Percentiles rank a stretch among this genome's conserved stretches.
Evolutionary conservation across 2,888 invertebrate species (phyloP).

Genomic region (Formica aserva): DNA sequence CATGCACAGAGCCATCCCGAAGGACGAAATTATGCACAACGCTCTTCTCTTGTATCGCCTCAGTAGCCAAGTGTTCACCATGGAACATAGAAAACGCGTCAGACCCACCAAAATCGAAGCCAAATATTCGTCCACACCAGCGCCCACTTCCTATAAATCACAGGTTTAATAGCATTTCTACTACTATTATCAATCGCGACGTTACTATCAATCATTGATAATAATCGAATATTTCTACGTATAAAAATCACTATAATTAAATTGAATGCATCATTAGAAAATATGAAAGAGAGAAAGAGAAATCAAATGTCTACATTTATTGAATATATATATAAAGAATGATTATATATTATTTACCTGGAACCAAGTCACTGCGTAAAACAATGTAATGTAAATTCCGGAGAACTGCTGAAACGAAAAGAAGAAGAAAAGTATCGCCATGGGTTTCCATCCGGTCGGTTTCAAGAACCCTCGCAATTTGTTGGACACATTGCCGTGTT

Average conservation of each 20-base stretch:
- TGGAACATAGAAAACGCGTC: conserved; percentile 87
- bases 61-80: conserved; percentile 87
- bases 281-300: not conserved
- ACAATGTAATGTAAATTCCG: conserved; percentile 88
- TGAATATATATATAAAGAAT: conserved; percentile 47
- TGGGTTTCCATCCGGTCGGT: conserved; percentile 88
- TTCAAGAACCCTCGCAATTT: conserved; percentile 86
- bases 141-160: conserved; percentile 86
- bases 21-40: conserved; percentile 86
- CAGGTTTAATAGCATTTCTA: not conserved
- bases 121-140: conserved; percentile 86
- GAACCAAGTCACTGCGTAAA: conserved; percentile 88
- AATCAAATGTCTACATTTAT: not conserved
- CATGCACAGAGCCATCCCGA: conserved; percentile 88
- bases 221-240: not conserved
- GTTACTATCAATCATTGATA: not conserved
- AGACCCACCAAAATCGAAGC: conserved; percentile 88
- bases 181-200: not conserved
- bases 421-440: conserved; percentile 87
- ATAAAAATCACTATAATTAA: not conserved
- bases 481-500: conserved; percentile 80
- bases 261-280: not conserved
- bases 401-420: conserved; percentile 88
- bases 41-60: conserved; percentile 87
- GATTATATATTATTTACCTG: conserved; percentile 82